Evolutionary conservation across 2,797 vertebrate genomes (phyloP), one percentile per base, ranked within the genome.

Genomic region (Scyliorhinus canicula): DNA sequence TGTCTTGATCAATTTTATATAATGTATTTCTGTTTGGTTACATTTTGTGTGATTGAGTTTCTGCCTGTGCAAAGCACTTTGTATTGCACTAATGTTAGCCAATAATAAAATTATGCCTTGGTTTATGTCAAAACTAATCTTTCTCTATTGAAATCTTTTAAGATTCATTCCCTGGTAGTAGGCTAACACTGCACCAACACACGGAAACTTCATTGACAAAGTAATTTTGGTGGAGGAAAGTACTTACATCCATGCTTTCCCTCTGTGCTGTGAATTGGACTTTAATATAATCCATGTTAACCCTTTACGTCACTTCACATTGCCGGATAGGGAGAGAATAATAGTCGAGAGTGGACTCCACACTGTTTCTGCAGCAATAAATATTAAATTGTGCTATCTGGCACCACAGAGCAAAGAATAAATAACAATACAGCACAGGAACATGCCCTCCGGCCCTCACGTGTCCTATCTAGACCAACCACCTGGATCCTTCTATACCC

Each of bases 1-100:
- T 95, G 65, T 95, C 95, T 96, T 95, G 60, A 96, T 97, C 96
- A 95, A 96, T 96, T 96, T 95, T 95, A 96, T 95, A 97, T 96
- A 71, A 95, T 96, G 96, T 28, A 93, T 95, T 95, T 21, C 95
- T 90, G 95, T 95, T 95, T 93, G 47, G 65, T 93, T 95, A 90
- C 44, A 95, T 95, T 95, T 31, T 69, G 55, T n/a, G 26, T 95
- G 96, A 97, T 96, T 96, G 96, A 95, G 88, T 95, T 95, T 95
- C 95, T 95, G 95, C 88, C 95, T 79, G 96, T 95, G 95, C 96
- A 96, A 95, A 95, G 69, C 86, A 95, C 67, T 88, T 88, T 90
- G 65, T 77, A 57, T 85, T 90, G 95, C 96, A 96, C 96, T 95
- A 95, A 79, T 96, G 47, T 14, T 96, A 50, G 47, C 96, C 84